Conservation (phyloP, 2,797 vertebrate species). For the Sparidentex hasta region DNA sequence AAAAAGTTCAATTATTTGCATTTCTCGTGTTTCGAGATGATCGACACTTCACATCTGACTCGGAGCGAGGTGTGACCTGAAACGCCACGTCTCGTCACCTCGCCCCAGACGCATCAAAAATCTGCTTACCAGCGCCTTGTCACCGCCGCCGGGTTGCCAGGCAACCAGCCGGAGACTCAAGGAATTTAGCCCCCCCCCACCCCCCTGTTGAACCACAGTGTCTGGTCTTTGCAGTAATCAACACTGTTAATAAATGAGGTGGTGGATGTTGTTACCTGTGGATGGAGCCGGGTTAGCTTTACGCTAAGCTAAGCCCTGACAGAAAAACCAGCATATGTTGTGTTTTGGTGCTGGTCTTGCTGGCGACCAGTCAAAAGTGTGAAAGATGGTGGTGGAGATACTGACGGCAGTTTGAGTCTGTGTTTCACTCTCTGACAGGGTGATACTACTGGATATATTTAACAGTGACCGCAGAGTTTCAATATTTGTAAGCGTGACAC, state of each 20-base stretch:
- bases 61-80: background rate
- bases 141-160: constrained; percentile 1
- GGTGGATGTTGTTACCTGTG: background rate
- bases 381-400: no score
- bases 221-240: background rate
- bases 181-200: background rate
- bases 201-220: background rate
- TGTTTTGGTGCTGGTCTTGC: no score
- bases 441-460: no score
- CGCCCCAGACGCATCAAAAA: background rate
- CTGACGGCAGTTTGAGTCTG: no score
- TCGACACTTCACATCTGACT: background rate
- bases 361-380: no score
- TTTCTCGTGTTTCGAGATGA: background rate
- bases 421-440: no score
- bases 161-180: constrained; percentile 4
- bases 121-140: background rate
- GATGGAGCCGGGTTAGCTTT: background rate
- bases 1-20: background rate
- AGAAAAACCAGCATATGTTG: no score
- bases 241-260: background rate
- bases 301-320: background rate
- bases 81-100: constrained; percentile 3
- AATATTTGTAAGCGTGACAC: no score
- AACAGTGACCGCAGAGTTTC: no score